Conservation (phyloP, 1,140 invertebrate genomes). For the Sitodiplosis mosellana region DNA sequence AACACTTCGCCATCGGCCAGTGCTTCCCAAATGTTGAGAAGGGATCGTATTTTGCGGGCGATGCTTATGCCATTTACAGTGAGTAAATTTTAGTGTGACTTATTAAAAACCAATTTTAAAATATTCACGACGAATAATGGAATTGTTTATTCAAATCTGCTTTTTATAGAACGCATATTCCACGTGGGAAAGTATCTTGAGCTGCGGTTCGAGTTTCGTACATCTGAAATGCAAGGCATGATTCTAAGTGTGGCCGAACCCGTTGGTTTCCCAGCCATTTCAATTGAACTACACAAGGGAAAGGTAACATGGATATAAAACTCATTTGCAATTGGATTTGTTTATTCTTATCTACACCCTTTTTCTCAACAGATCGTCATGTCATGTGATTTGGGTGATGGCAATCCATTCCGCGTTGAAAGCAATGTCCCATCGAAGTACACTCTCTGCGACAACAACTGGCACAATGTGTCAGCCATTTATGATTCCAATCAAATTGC, state of each 20-base stretch:
- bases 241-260: slow-evolving; percentile 52
- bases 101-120: not conserved
- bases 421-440: slow-evolving; percentile 39
- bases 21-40: slow-evolving; percentile 73
- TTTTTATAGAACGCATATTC: slow-evolving; percentile 44
- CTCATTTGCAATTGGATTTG: not conserved
- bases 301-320: slow-evolving; percentile 30
- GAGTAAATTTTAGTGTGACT: slow-evolving; percentile 16
- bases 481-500: slow-evolving; percentile 49
- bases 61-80: slow-evolving; percentile 69
- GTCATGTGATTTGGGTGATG: slow-evolving; percentile 45
- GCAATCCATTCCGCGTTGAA: slow-evolving; percentile 34
- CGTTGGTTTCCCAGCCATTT: slow-evolving; percentile 43
- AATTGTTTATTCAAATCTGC: slow-evolving; percentile 1
- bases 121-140: not conserved
- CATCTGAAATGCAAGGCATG: slow-evolving; percentile 60
- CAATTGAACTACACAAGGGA: slow-evolving; percentile 58
- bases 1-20: slow-evolving; percentile 53
- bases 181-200: slow-evolving; percentile 47
- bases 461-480: slow-evolving; percentile 64
- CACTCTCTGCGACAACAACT: slow-evolving; percentile 64
- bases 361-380: slow-evolving; percentile 36
- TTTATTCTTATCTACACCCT: slow-evolving; percentile 1
- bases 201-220: slow-evolving; percentile 65
- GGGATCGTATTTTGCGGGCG: slow-evolving; percentile 71